Evolutionary conservation across 1,140 invertebrate species (phyloP), one percentile per base, ranked within the genome.

Genomic region (Drosophila fuyamai): DNA sequence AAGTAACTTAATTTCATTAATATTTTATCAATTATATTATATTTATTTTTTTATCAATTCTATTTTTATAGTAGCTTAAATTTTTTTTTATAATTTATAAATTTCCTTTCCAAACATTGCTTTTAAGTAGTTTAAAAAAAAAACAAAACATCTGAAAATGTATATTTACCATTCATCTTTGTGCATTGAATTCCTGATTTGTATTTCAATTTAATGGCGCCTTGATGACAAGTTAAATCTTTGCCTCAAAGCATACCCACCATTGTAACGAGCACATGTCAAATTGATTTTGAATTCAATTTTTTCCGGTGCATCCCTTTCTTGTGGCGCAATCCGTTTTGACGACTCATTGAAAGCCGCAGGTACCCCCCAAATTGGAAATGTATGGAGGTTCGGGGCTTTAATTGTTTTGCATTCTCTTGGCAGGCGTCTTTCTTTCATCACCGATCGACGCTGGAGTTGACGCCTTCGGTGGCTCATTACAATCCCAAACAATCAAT

Each of bases 381-480:
- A 13, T 50, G 16, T 40, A 70, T 73, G 75, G 65, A 81, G 71
- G 79, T 86, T 79, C 68, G 73, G 75, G 70, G 72, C 40, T 72
- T 89, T 89, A 89, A 89, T 89, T 89, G 84, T 89, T 89, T 88
- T 56, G 58, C 60, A 65, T 80, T 65, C 60, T 41, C 53, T 51
- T 9, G 47, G 46, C 46, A 54, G 48, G 62, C 67, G 41, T 61
- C 41, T 76, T 76, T 76, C 71, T 72, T 76, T 74, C 76, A 57
- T 55, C 41, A 56, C 16, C 50, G 65, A 47, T 54, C 48, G 83
- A 82, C 72, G 81, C 40, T 62, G 84, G 57, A 67, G 77, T 81
- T 89, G 84, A 89, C 84, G 84, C 84, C 84, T 89, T 89, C 84
- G 84, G 80, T 89, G 84, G 84, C 84, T 89, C 84, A 89, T 89